Evolutionary conservation across 2,113 vertebrate species (phyloP).

Genomic region (Dinomys branickii): DNA sequence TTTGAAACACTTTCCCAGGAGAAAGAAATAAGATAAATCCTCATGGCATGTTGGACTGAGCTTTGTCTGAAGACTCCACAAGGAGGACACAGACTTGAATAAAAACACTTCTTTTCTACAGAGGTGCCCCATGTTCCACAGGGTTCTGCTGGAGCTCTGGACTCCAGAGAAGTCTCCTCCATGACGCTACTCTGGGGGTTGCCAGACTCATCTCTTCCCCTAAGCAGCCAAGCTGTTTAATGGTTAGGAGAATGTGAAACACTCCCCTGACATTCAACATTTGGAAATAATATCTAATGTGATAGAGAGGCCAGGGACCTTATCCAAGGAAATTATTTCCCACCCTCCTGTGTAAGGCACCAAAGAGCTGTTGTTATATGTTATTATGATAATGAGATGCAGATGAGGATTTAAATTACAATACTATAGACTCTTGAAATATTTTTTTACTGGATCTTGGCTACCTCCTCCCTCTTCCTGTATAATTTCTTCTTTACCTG

Average conservation of each 20-base stretch:
- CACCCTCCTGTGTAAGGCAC: constrained; percentile 58
- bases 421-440: constrained; percentile 35
- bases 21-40: constrained; percentile 5
- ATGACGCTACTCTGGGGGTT: constrained; percentile 20
- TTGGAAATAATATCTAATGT: constrained; percentile 74
- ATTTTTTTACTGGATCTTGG: constrained; percentile 16
- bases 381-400: constrained; percentile 71
- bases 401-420: constrained; percentile 70
- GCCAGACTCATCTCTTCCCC: constrained; percentile 41
- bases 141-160: constrained; percentile 42
- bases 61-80: constrained; percentile 16
- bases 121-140: background rate
- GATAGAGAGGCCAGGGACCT: constrained; percentile 53
- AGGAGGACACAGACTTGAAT: background rate
- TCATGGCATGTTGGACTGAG: background rate
- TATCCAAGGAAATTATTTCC: constrained; percentile 65
- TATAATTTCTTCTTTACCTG: constrained; percentile 58
- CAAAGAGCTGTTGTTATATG: constrained; percentile 60
- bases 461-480: constrained; percentile 29
- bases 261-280: constrained; percentile 65
- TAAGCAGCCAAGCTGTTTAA: constrained; percentile 58
- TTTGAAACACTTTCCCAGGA: background rate
- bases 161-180: constrained; percentile 63
- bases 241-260: constrained; percentile 56
- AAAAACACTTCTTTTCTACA: background rate